Base-by-base conservation (phyloP, 1,140 invertebrate species). In the Hylaeus volcanicus region DNA sequence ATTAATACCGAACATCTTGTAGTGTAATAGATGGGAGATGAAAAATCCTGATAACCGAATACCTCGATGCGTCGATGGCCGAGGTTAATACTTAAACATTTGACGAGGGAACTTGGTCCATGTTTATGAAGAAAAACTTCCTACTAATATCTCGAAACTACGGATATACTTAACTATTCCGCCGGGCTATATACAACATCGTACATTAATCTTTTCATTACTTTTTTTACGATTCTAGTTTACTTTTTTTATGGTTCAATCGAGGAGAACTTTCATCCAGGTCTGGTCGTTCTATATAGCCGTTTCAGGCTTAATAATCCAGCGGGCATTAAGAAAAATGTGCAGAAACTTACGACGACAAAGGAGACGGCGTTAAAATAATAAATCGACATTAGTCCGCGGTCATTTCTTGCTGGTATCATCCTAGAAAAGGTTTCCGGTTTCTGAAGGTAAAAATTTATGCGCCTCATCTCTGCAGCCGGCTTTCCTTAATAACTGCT, bases 401-500 rank as follows among this genome's bases (percentile, higher is more conserved):
- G 43, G 55, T 37, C 14, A 45, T 71, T 51, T 12, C 2, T 8
- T n/a, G 12, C 26, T 12, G 61, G 48, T n/a, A 43, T 53, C 65
- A 58, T 12, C n/a, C 41, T 45, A 41, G 8, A 39, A 74, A 83
- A 84, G 68, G 63, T 68, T 71, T 48, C 69, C 45, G 14, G 4
- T 37, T 70, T 53, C 70, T 55, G 64, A 11, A 3, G 66, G n/a
- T 12, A 41, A 60, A 26, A 78, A 72, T 77, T 80, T 63, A 84
- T 65, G 77, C 37, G 37, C 41, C 58, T 81, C 70, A 84, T 84
- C 77, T 39, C 9, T 14, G 1, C 37, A 26, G 5, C 15, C 15
- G 9, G 64, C 3, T 41, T 68, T 51, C 53, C 55, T 79, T 85
- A 79, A 84, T 70, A 80, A 78, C 58, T n/a, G n/a, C 2, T 9